Evolutionary conservation across 2,797 vertebrate species (phyloP).

Genomic region (Halcyon smyrnensis): DNA sequence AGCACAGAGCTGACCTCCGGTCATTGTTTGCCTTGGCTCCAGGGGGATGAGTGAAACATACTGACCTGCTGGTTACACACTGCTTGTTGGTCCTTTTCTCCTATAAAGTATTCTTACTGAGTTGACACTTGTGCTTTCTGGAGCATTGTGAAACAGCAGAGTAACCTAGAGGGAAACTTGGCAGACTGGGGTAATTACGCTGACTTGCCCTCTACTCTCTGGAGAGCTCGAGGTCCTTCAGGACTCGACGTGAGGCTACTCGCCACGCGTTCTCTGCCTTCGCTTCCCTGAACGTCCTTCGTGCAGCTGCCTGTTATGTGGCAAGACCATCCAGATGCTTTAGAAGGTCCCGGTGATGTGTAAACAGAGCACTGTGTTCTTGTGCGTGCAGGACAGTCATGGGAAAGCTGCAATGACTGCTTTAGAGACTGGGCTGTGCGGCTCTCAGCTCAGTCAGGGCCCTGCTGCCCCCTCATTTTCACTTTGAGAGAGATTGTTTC

Average conservation of each 20-base stretch:
- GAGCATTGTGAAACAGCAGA: neutral
- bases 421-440: fast-evolving
- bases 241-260: neutral
- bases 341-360: neutral
- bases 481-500: neutral
- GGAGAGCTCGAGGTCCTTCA: neutral
- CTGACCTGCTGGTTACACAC: neutral
- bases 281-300: neutral
- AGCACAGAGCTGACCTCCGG: neutral
- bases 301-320: fast-evolving
- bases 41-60: neutral
- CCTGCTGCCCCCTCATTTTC: neutral
- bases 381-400: fast-evolving
- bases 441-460: neutral
- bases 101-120: neutral
- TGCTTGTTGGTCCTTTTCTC: neutral
- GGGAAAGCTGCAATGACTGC: neutral
- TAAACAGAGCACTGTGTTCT: fast-evolving
- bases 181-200: fast-evolving
- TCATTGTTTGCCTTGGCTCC: neutral
- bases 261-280: fast-evolving
- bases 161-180: neutral
- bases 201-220: fast-evolving
- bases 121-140: neutral
- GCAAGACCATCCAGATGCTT: neutral